Base-by-base conservation (phyloP, 1,140 invertebrate genomes). In the Pentalonia nigronervosa region DNA sequence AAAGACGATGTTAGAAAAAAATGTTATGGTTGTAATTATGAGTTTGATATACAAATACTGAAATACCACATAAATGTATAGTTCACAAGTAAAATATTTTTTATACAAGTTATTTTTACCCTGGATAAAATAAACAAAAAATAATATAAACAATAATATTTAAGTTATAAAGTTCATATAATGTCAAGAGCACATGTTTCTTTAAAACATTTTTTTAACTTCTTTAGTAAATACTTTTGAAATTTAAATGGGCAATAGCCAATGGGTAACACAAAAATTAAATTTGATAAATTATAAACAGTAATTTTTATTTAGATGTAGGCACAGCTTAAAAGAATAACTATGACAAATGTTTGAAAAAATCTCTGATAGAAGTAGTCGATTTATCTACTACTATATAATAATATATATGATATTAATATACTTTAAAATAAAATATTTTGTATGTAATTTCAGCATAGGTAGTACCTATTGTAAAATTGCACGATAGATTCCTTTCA, bases 141-240 rank as follows among this genome's bases (percentile, higher is more conserved):
- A 90, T 36, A 90, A 45, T 90, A 67, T 90, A 60, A 60, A 60
- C 53, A 90, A 90, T 90, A 90, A 90, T 90, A 90, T 90, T 90
- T 90, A 60, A 90, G 89, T 67, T 45, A 67, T n/a, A 90, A 90
- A 90, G 89, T 90, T 90, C 56, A 60, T 67, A 48, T 90, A 90
- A 90, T 90, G 36, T 90, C 53, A 45, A 60, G 53, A 90, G 25
- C 89, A 90, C 36, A 90, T 60, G 89, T 90, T 60, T 90, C 53
- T 41, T 47, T 90, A 30, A 30, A 90, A n/a, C 41, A 60, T 41
- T 90, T 9, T 90, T 90, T 41, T 84, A 88, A 88, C n/a, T 88
- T 88, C 47, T 50, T 9, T 76, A 88, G n/a, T n/a, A 88, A 48
- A 34, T 88, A 50, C 30, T 50, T 88, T 88, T 88, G 17, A 50